phyloP scores from a whole-genome alignment of 2,797 vertebrate genomes.

The Pangasius krempfi region DNA sequence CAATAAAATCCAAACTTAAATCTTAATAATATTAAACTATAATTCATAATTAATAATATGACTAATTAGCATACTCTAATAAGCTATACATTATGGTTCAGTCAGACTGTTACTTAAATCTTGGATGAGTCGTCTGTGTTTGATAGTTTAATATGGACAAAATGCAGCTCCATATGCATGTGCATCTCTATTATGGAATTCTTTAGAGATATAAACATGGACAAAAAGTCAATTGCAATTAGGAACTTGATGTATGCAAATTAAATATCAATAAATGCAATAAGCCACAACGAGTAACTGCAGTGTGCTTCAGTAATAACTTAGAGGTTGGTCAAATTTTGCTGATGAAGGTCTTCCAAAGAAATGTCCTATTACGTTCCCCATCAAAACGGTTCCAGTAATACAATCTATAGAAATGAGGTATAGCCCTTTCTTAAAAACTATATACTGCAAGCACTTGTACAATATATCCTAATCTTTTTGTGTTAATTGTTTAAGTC shows the following conservation, averaged over 20 bases:
- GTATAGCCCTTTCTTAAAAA: background rate
- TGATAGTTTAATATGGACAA: conserved; percentile 18
- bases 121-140: background rate
- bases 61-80: background rate
- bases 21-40: background rate
- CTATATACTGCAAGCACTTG: conserved; percentile 1
- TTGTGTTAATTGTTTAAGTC: conserved; percentile 11
- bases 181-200: conserved; percentile 27
- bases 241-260: conserved; percentile 46
- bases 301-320: conserved; percentile 27
- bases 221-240: conserved; percentile 46
- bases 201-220: conserved; percentile 23
- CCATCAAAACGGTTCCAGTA: background rate
- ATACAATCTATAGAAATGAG: conserved; percentile 28
- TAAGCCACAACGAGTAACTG: conserved; percentile 25
- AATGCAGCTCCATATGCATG: conserved; percentile 18
- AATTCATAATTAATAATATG: background rate
- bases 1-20: conserved; percentile 1
- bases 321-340: conserved; percentile 8
- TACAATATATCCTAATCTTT: background rate
- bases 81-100: background rate
- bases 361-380: conserved; percentile 11
- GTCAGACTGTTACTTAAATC: background rate
- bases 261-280: conserved; percentile 38
- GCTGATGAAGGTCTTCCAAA: conserved; percentile 25